phyloP scores from a whole-genome alignment of 2,113 vertebrate species.

The Aleadryas rufinucha region DNA sequence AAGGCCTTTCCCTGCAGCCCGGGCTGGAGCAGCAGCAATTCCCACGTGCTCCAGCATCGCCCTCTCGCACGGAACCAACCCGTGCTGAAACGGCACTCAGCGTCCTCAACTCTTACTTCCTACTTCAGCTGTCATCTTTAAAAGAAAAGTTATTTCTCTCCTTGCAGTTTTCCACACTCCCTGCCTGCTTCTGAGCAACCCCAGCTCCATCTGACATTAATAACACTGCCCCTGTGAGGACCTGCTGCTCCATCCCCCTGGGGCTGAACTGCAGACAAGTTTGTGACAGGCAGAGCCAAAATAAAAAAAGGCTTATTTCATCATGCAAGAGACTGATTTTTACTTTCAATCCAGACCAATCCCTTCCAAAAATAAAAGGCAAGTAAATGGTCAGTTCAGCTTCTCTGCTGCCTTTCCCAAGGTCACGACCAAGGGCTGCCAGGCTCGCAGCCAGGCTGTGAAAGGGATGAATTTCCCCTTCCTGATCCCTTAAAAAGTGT shows the following conservation, averaged over 20 bases:
- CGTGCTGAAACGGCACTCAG: neutral
- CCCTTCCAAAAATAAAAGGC: slow-evolving; percentile 19
- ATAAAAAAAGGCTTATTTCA: neutral
- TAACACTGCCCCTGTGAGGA: neutral
- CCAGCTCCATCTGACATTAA: neutral
- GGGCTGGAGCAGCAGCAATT: neutral
- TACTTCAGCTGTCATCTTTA: neutral
- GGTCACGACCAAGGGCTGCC: slow-evolving; percentile 25
- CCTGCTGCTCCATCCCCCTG: neutral
- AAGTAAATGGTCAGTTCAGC: slow-evolving; percentile 17
- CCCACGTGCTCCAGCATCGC: neutral
- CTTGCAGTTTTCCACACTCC: neutral
- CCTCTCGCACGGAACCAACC: neutral
- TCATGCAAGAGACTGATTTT: neutral
- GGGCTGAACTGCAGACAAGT: neutral
- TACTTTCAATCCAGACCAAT: neutral
- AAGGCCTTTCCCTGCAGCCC: neutral
- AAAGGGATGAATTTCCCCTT: slow-evolving; percentile 1
- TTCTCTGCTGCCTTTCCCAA: neutral
- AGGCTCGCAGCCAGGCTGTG: neutral
- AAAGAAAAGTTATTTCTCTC: neutral
- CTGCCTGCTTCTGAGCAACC: neutral
- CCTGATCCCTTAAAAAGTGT: neutral
- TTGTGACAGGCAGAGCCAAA: neutral
- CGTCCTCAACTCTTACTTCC: neutral